phyloP scores from a whole-genome alignment of 2,888 invertebrate species.

The Dinocampus coccinellae region DNA sequence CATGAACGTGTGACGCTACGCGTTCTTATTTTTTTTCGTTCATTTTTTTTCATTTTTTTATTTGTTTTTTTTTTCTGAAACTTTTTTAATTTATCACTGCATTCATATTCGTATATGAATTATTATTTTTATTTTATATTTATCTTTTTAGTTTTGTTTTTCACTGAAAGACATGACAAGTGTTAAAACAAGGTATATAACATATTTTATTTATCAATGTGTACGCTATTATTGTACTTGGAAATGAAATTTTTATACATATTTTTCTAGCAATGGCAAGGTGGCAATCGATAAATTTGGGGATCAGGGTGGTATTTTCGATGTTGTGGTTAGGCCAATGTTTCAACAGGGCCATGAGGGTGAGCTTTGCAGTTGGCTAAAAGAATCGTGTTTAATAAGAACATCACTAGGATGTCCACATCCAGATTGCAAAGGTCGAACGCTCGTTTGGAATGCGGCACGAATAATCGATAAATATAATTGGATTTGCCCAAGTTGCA shows the following conservation, averaged over 20 bases:
- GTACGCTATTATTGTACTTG: not conserved
- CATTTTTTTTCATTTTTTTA: not conserved
- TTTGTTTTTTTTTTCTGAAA: not conserved
- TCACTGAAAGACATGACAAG: not conserved
- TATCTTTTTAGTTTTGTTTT: not conserved
- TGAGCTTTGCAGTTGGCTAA: slow-evolving; percentile 72
- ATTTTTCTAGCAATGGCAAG: slow-evolving; percentile 42
- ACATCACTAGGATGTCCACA: slow-evolving; percentile 65
- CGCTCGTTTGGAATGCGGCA: slow-evolving; percentile 70
- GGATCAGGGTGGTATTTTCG: slow-evolving; percentile 67
- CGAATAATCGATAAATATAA: slow-evolving; percentile 71
- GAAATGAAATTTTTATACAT: not conserved
- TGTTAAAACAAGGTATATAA: not conserved
- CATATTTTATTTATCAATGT: not conserved
- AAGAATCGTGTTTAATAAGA: slow-evolving; percentile 70
- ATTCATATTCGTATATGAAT: not conserved
- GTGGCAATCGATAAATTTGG: slow-evolving; percentile 52
- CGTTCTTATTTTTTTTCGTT: not conserved
- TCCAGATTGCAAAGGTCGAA: slow-evolving; percentile 66
- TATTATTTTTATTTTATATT: not conserved
- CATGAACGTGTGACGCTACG: not conserved
- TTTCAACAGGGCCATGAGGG: slow-evolving; percentile 71
- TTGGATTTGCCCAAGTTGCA: slow-evolving; percentile 71
- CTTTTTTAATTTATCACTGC: not conserved
- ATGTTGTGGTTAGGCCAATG: slow-evolving; percentile 70